Evolutionary conservation across 2,888 invertebrate species (phyloP).

Genomic region (Cylloceria caligata): DNA sequence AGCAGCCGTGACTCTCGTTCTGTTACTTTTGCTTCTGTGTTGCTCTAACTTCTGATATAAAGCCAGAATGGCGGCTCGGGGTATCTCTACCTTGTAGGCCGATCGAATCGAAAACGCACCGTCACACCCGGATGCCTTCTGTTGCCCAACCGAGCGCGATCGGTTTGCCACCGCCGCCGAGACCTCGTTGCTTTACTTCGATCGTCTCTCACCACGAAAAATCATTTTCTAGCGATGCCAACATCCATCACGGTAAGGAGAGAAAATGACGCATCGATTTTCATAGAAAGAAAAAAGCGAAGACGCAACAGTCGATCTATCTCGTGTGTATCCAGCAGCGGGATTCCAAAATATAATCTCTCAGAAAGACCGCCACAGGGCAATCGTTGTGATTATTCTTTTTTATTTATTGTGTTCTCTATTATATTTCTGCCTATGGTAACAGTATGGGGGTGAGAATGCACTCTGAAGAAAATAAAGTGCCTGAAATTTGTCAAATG

Average conservation of each 20-base stretch:
- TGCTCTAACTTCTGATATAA: conserved; percentile 36
- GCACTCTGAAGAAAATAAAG: conserved; percentile 59
- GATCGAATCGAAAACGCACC: conserved; percentile 76
- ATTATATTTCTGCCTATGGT: conserved; percentile 9
- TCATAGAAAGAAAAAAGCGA: conserved; percentile 64
- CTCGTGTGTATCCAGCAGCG: conserved; percentile 33
- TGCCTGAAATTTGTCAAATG: conserved; percentile 80
- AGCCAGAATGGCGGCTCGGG: background rate
- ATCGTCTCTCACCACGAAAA: conserved; percentile 52
- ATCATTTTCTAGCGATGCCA: conserved; percentile 48
- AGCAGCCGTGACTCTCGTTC: conserved; percentile 37
- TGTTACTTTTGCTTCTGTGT: conserved; percentile 17
- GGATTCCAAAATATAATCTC: conserved; percentile 49
- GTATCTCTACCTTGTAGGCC: conserved; percentile 35
- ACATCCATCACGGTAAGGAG: conserved; percentile 44
- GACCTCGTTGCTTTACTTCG: conserved; percentile 20
- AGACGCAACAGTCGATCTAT: conserved; percentile 46
- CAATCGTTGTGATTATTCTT: conserved; percentile 36
- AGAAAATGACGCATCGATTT: conserved; percentile 82
- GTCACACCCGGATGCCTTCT: conserved; percentile 81
- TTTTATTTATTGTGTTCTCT: conserved; percentile 25
- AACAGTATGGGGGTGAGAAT: conserved; percentile 47
- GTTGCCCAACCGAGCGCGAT: conserved; percentile 74
- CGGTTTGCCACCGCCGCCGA: conserved; percentile 51
- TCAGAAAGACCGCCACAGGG: conserved; percentile 21